phyloP scores from a whole-genome alignment of 1,140 invertebrate species.

The Drosophila littoralis region DNA sequence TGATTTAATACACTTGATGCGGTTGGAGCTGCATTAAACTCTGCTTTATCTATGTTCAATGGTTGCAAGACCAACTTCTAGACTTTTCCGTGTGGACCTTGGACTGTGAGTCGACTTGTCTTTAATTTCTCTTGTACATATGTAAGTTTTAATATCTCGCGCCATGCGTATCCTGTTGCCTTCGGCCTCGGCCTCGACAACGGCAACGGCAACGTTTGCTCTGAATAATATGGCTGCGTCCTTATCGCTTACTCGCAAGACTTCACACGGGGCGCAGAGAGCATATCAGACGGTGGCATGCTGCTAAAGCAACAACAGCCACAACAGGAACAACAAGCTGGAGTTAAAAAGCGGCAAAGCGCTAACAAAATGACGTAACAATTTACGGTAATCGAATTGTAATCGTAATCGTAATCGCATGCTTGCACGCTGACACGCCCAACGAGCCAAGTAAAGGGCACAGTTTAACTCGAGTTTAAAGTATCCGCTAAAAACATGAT shows the following conservation, averaged over 20 bases:
- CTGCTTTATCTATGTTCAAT: too few relatives aligned
- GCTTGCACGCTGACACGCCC: slow-evolving; percentile 6
- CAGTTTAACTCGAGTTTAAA: not conserved
- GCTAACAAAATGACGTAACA: slow-evolving; percentile 13
- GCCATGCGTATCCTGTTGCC: not conserved
- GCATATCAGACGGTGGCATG: slow-evolving; percentile 29
- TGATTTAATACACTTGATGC: too few relatives aligned
- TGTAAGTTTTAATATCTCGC: not conserved
- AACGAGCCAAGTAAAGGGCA: not conserved
- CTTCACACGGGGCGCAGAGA: slow-evolving; percentile 56
- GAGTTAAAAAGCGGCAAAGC: slow-evolving; percentile 4
- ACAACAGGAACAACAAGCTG: not conserved
- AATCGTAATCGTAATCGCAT: slow-evolving; percentile 3
- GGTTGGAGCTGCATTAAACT: too few relatives aligned
- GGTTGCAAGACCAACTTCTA: too few relatives aligned
- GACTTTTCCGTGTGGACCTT: too few relatives aligned
- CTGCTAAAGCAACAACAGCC: not conserved
- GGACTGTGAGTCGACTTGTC: too few relatives aligned
- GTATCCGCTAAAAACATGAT: too few relatives aligned
- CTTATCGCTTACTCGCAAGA: slow-evolving; percentile 72
- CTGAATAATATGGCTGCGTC: slow-evolving; percentile 22
- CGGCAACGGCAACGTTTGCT: not conserved
- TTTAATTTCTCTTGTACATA: not conserved
- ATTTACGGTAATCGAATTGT: slow-evolving; percentile 28
- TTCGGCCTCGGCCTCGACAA: not conserved